Percentiles rank a stretch among this genome's conserved stretches.
phyloP scores from a whole-genome alignment of 1,140 invertebrate genomes.

The Antheraea mylitta region DNA sequence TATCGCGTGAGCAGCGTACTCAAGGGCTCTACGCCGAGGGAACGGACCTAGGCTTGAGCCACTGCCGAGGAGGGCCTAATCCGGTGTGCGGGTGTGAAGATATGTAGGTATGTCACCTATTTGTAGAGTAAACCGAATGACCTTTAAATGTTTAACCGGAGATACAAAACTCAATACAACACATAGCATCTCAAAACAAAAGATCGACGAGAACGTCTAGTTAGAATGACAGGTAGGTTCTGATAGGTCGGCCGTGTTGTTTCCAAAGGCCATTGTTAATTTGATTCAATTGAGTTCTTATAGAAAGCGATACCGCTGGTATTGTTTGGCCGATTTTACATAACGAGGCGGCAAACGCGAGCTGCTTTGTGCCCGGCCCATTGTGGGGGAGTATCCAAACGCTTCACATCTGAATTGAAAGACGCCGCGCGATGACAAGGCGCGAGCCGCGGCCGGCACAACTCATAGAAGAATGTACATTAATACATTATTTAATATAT shows the following conservation, averaged over 20 bases:
- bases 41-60: too few species aligned
- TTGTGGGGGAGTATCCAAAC: conserved; percentile 68
- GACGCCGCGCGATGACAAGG: conserved; percentile 69
- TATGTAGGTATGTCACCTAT: too few species aligned
- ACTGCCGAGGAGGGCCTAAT: too few species aligned
- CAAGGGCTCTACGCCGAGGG: too few species aligned
- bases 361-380: conserved; percentile 50
- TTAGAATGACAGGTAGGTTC: conserved; percentile 12
- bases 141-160: neutral
- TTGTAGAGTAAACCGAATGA: too few species aligned
- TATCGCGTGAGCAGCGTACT: too few species aligned
- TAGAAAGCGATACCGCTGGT: conserved; percentile 64
- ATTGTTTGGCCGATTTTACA: conserved; percentile 74
- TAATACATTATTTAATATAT: neutral
- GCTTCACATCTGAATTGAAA: conserved; percentile 69
- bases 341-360: conserved; percentile 70
- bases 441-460: conserved; percentile 38
- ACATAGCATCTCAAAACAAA: neutral
- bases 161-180: neutral
- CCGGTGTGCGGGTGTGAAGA: too few species aligned
- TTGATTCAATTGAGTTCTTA: conserved; percentile 71
- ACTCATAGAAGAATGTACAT: conserved; percentile 17
- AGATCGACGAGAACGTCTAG: conserved; percentile 2
- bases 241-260: conserved; percentile 22
- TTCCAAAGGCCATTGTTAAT: conserved; percentile 65